phyloP scores from a whole-genome alignment of 2,888 invertebrate genomes.

The Epinotia brunnichana region DNA sequence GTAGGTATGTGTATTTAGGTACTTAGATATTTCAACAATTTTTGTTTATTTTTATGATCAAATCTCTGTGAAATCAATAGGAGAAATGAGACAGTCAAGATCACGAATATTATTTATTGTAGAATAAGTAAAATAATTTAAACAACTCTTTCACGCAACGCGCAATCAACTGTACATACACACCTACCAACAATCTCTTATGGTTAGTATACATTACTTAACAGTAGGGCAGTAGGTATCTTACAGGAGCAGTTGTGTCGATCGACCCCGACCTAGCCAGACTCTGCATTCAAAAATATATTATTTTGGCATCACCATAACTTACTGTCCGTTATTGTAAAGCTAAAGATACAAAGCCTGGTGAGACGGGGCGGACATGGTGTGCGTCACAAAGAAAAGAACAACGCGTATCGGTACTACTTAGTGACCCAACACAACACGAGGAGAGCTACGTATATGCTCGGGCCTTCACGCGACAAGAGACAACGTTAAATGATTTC shows the following conservation, averaged over 20 bases:
- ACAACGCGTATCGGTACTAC: background rate
- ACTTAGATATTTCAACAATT: no score
- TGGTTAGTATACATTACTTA: slow-evolving; percentile 19
- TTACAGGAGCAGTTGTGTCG: slow-evolving; percentile 7
- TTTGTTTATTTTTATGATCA: no score
- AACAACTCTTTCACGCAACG: slow-evolving; percentile 38
- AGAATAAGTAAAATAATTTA: slow-evolving; percentile 38
- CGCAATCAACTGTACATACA: slow-evolving; percentile 37
- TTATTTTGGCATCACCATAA: slow-evolving; percentile 11
- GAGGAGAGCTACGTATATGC: background rate
- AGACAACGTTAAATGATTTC: background rate
- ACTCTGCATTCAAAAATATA: background rate
- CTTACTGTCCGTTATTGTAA: background rate
- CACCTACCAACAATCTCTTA: slow-evolving; percentile 38
- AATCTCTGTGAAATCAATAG: background rate
- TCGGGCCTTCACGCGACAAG: background rate
- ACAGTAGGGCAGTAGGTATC: slow-evolving; percentile 21
- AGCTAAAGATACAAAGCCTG: background rate
- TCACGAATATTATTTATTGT: slow-evolving; percentile 38
- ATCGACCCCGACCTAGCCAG: background rate
- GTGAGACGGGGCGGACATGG: background rate
- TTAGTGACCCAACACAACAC: background rate
- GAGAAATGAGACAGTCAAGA: slow-evolving; percentile 4
- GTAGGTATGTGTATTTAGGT: no score
- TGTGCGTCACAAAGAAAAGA: background rate